These are phyloP conservation scores for Styela plicata DNA, from an alignment of 23 tunicate species.

Conservation along the genomic window DNA sequence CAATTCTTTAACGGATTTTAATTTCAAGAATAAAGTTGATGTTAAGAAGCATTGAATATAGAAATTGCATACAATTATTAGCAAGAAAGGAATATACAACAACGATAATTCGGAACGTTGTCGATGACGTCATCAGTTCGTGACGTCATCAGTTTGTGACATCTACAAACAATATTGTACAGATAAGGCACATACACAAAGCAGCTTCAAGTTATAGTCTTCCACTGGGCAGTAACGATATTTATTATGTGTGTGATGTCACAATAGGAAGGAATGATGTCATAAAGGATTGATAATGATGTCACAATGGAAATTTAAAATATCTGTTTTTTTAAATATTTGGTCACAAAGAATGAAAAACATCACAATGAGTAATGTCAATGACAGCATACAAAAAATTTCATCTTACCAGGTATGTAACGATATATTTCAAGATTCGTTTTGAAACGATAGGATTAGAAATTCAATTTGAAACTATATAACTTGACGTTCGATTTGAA, in stretches of 20 bases:
- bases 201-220: background rate
- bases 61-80: background rate
- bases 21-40: background rate
- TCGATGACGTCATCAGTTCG: background rate
- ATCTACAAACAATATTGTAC: background rate
- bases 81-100: background rate
- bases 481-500: too few species aligned
- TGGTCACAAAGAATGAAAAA: background rate
- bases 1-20: background rate
- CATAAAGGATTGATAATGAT: background rate
- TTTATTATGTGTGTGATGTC: background rate
- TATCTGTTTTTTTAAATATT: background rate
- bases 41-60: background rate
- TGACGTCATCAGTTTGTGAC: background rate
- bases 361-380: background rate
- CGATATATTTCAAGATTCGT: too few species aligned
- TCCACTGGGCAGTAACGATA: background rate
- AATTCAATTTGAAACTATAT: too few species aligned
- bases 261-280: too few species aligned
- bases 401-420: too few species aligned
- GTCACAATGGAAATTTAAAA: background rate
- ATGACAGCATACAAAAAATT: too few species aligned
- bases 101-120: background rate
- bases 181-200: background rate
- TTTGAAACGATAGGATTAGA: too few species aligned